Percentiles rank a stretch among this genome's conserved stretches.
Evolutionary conservation across 2,797 vertebrate genomes (phyloP).

Genomic region (Clarias platycephalus): DNA sequence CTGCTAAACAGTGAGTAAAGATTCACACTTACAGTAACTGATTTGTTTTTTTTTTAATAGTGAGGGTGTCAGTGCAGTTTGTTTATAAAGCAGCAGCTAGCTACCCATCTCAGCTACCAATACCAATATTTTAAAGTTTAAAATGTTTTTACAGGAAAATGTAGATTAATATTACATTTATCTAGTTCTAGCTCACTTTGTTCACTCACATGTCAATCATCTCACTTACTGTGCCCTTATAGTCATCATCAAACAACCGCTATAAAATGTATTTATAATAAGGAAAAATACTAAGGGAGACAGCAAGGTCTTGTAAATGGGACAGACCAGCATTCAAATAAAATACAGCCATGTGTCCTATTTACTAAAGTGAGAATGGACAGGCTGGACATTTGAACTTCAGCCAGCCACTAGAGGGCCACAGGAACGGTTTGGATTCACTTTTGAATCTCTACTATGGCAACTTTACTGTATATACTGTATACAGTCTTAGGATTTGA

Average conservation of each 20-base stretch:
- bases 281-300: neutral
- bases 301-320: neutral
- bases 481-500: too few species aligned
- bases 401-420: constrained; percentile 4
- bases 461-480: neutral
- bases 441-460: neutral
- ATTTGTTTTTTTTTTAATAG: too few species aligned
- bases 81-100: neutral
- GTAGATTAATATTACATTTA: neutral
- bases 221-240: neutral
- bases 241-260: neutral
- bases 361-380: neutral
- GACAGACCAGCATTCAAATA: neutral
- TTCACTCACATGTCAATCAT: neutral
- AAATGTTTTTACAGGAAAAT: neutral
- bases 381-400: neutral
- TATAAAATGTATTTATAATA: neutral
- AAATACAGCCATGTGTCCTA: neutral
- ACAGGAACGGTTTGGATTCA: neutral
- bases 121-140: neutral
- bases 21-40: neutral
- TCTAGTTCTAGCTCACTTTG: neutral
- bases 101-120: too few species aligned
- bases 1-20: neutral
- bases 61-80: too few species aligned